Evolutionary conservation across 2,113 vertebrate genomes (phyloP), one percentile per base, ranked within the genome.

Genomic region (Petaurus breviceps): DNA sequence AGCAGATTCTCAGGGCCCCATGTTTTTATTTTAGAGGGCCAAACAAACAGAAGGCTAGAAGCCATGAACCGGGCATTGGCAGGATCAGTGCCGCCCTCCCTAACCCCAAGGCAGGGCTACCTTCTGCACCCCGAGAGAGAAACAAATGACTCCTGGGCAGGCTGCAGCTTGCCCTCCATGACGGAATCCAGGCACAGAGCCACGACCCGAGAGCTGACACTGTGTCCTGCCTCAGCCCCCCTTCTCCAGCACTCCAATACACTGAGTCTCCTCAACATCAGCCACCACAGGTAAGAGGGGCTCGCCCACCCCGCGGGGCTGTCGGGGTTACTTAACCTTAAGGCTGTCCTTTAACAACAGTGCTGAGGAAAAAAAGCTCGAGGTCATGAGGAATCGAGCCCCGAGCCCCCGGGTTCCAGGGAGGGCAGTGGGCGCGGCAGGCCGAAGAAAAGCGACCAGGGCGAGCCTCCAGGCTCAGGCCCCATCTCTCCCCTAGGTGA

Each of bases 21-120:
- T 96, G 90, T 96, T 96, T 96, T 96, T 90, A 51, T 94, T 96
- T 2, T 97, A 98, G 98, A 95, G 96, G 97, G 94, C 1, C 96
- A 96, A 61, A 57, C 91, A n/a, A 96, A 28, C 92, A 97, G 94
- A 31, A 94, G 25, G 26, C 96, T 98, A 57, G 98, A 97, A 95
- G 97, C 97, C 54, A 91, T 94, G 37, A 51, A 91, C 0, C 95
- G 8, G 51, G 91, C 97, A 93, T 93, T 0, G 94, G 31, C n/a
- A 50, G 97, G 92, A 94, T 92, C 97, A 92, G 92, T 95, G 96
- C 92, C 97, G 37, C 51, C 94, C 93, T 98, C 98, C 46, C 49
- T 98, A 94, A 94, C 93, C 91, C 94, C 95, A 61, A 94, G 92
- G 93, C 94, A 96, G 94, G 96, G 52, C 92, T 97, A 93, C 91